Evolutionary conservation across 2,113 vertebrate genomes (phyloP), one percentile per base, ranked within the genome.

Genomic region (Mirounga angustirostris): DNA sequence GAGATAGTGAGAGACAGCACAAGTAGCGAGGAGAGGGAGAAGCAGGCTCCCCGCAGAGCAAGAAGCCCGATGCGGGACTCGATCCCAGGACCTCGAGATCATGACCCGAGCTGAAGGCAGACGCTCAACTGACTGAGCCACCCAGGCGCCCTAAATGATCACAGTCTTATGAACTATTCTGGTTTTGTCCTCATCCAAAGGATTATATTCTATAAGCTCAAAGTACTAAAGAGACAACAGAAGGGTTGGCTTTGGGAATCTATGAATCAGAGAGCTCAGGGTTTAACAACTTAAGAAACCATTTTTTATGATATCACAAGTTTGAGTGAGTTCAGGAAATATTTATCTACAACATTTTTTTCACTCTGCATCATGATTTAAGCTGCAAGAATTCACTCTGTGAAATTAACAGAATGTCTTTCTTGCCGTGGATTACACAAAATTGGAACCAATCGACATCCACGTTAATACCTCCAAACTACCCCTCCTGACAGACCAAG

Each of bases 291-390:
- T 74, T 65, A 90, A 46, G 50, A 61, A 58, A 74, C 15, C n/a
- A 22, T 69, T 81, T 91, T 69, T 69, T 65, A 30, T 50, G 93
- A 84, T 40, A 91, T 91, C 86, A 67, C 73, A 92, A 86, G 59
- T 95, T 71, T 94, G 87, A 94, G 58, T 74, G 65, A 83, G 79
- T 90, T 92, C 59, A n/a, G 58, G 36, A 71, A 82, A 73, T 87
- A 82, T 90, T 95, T 90, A 90, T 59, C 81, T 52, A 65, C 76
- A 92, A n/a, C 67, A 93, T 80, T 84, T 85, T 94, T 94, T 85
- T 89, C 82, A 71, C 58, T 88, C 84, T 83, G 22, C 50, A 36
- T 91, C 46, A 13, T 80, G 79, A 91, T 58, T 82, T 67, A 79
- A 83, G 30, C 73, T 52, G 21, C 61, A 95, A 92, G 54, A 74